Conservation (phyloP, 1,140 invertebrate genomes). For the Gyrodactylus bullatarudis region DNA sequence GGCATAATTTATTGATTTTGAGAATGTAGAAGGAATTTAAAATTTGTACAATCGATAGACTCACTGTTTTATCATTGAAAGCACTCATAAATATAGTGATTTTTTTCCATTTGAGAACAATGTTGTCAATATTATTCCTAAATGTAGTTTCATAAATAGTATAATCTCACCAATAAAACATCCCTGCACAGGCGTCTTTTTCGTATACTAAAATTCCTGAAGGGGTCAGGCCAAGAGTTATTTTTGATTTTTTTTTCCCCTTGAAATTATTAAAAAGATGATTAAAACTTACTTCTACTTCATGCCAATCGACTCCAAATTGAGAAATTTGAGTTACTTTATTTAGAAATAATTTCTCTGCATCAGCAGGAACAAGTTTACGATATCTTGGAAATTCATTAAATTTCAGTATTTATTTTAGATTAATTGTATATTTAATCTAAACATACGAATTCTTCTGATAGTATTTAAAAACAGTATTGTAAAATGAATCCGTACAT, state of each 20-base stretch:
- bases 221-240: background rate
- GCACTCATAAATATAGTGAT: background rate
- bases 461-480: background rate
- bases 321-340: background rate
- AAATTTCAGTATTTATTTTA: too few relatives aligned
- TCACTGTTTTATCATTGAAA: background rate
- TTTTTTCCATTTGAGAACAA: background rate
- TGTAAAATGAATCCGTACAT: background rate
- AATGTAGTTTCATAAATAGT: background rate
- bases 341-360: background rate
- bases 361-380: background rate
- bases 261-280: too few relatives aligned
- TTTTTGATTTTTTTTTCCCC: background rate
- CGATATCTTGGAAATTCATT: too few relatives aligned
- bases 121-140: background rate
- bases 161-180: background rate
- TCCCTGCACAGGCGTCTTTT: background rate
- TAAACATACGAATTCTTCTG: background rate
- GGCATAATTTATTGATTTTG: too few relatives aligned
- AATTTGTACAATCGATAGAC: too few relatives aligned
- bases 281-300: background rate
- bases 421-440: background rate
- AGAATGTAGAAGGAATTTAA: too few relatives aligned
- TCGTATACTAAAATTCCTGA: background rate
- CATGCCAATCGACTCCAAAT: background rate